phyloP scores from a whole-genome alignment of 2,797 vertebrate genomes.

The Sebastes kiyomatsui region DNA sequence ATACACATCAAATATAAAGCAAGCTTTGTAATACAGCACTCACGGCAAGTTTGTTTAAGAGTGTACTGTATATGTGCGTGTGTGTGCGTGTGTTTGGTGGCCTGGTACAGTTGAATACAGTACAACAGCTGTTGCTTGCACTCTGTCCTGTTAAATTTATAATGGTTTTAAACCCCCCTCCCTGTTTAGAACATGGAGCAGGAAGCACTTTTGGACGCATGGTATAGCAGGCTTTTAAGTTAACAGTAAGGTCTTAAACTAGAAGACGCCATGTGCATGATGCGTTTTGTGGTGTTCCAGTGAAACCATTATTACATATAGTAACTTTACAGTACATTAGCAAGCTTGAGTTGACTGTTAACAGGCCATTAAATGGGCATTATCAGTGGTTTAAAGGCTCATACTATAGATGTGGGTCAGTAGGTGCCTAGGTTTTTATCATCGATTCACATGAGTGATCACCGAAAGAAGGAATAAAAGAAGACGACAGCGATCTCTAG shows the following conservation, averaged over 20 bases:
- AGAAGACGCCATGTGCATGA: slow-evolving; percentile 1
- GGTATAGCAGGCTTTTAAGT: slow-evolving; percentile 36
- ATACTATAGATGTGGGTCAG: no score
- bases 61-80: background rate
- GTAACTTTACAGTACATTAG: background rate
- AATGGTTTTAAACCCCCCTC: slow-evolving; percentile 48
- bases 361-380: background rate
- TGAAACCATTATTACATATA: slow-evolving; percentile 16
- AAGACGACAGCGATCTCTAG: no score
- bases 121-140: slow-evolving; percentile 64
- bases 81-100: background rate
- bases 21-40: slow-evolving; percentile 33
- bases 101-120: slow-evolving; percentile 48
- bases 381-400: background rate
- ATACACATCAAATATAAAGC: slow-evolving; percentile 34
- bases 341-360: background rate
- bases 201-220: slow-evolving; percentile 49
- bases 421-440: no score
- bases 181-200: slow-evolving; percentile 43
- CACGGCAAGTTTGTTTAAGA: slow-evolving; percentile 23
- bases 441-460: no score
- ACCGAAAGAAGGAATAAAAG: no score
- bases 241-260: slow-evolving; percentile 36
- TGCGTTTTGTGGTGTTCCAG: slow-evolving; percentile 9
- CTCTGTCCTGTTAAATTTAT: slow-evolving; percentile 75